phyloP scores from a whole-genome alignment of 2,797 vertebrate species.

The Sebastes vulpes region DNA sequence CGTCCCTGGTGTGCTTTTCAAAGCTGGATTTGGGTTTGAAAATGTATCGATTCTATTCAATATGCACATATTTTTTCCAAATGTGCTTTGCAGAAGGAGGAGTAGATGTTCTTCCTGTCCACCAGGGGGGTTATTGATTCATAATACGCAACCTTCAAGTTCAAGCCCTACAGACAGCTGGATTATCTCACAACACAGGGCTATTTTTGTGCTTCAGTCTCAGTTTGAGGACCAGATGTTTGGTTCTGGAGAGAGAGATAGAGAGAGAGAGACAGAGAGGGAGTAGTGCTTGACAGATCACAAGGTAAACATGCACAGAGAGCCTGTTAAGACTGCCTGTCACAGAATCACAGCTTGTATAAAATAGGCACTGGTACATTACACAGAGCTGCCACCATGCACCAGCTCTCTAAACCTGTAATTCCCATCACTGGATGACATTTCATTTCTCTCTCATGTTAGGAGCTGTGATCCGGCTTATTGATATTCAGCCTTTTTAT shows the following conservation, averaged over 20 bases:
- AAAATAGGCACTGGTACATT: constrained; percentile 47
- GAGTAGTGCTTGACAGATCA: not conserved
- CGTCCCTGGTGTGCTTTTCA: not conserved
- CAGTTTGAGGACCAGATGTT: constrained; percentile 7
- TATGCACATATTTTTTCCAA: not conserved
- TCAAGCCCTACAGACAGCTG: constrained; percentile 21
- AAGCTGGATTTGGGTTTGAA: not conserved
- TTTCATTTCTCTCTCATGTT: constrained; percentile 1
- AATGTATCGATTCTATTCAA: not conserved
- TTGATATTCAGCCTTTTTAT: constrained; percentile 13
- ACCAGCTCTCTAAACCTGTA: constrained; percentile 17
- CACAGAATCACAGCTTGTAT: constrained; percentile 50
- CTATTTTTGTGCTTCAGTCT: constrained; percentile 4
- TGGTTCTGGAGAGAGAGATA: constrained; percentile 10
- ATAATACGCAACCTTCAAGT: constrained; percentile 17
- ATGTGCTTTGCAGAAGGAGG: not conserved
- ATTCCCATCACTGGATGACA: constrained; percentile 8
- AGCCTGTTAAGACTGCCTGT: constrained; percentile 45
- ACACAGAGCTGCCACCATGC: constrained; percentile 32
- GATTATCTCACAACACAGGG: constrained; percentile 22
- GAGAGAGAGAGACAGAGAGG: not conserved
- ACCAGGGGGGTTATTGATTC: constrained; percentile 21
- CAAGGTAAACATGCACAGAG: constrained; percentile 57
- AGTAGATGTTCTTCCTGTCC: not conserved
- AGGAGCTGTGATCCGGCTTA: not conserved